These are phyloP conservation scores for Brachyhypopomus gauderio DNA, from an alignment of 2,113 vertebrate genomes.

Conservation along the genomic window DNA sequence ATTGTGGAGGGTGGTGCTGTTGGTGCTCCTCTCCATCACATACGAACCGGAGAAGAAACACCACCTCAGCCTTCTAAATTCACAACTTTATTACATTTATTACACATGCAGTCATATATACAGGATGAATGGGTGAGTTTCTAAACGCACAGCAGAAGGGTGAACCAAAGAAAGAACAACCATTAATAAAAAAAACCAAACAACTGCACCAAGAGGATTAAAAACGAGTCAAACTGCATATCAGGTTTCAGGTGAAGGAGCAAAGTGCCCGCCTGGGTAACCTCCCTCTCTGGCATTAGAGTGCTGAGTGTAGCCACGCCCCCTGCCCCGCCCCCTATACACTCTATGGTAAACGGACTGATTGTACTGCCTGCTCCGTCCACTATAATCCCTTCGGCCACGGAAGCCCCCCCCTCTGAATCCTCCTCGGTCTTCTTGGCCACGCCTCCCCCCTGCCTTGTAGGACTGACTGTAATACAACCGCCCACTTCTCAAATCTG, in stretches of 20 bases:
- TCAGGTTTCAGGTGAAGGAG: conserved; percentile 9
- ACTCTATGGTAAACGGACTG: conserved; percentile 15
- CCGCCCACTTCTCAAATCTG: not conserved
- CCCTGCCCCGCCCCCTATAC: conserved; percentile 7
- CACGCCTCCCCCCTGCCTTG: conserved; percentile 29
- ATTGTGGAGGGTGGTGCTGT: conserved; percentile 7
- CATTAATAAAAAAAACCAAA: not conserved
- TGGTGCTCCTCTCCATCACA: conserved; percentile 37
- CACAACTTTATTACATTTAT: conserved; percentile 28
- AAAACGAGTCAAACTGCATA: not conserved
- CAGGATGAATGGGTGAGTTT: not conserved
- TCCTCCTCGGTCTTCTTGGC: conserved; percentile 42
- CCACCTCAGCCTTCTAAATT: not conserved
- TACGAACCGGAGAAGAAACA: not conserved
- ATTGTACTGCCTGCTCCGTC: conserved; percentile 14
- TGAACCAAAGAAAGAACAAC: not conserved
- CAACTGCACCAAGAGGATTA: not conserved
- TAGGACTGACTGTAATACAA: conserved; percentile 23
- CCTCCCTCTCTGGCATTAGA: conserved; percentile 41
- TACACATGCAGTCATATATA: conserved; percentile 12
- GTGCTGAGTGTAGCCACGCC: conserved; percentile 32
- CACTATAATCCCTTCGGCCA: conserved; percentile 9
- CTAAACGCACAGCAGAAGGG: not conserved
- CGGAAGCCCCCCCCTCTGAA: conserved; percentile 37
- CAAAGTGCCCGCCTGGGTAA: not conserved